Base-by-base conservation (phyloP, 1,140 invertebrate genomes). In the Manduca sexta region DNA sequence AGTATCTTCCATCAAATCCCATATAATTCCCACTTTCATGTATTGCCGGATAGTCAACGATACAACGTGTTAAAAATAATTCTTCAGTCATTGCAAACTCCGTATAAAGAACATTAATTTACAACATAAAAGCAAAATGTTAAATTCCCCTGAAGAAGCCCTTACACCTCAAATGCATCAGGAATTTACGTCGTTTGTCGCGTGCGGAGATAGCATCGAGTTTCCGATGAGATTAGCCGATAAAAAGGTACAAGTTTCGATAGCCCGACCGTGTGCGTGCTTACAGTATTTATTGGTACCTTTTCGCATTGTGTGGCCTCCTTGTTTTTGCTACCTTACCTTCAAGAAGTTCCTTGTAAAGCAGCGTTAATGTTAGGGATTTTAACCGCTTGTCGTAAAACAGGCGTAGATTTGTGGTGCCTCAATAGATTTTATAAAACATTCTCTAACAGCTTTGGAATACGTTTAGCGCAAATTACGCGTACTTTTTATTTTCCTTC, bases 241-340 rank as follows among this genome's bases (percentile, higher is more conserved):
- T 67, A 64, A 51, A 55, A 56, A 45, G 6, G 16, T 56, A 60
- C 64, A 58, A 55, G 56, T 45, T 49, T 40, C 52, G 59, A 64
- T 64, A 59, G 55, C 53, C 55, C 35, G 44, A 58, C 51, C 45
- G 33, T 7, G 21, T 30, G 46, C 12, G 41, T 55, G 48, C 35
- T 54, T 51, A 21, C 45, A 49, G 38, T 56, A 55, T 63, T 57
- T 57, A 56, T 56, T 60, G 41, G 44, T 50, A 33, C 45, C 33
- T 42, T 44, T 56, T 64, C 64, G 48, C 48, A 45, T 49, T 68
- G 66, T 61, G 61, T 62, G 65, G 65, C 45, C 64, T 43, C 49
- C 47, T 48, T 26, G 21, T 26, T 26, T 26, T 26, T 26, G 21
- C 21, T 8, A 26, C 21, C 8, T 26, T 26, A 26, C 21, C 8